Conservation (phyloP, 2,797 vertebrate genomes). For the Tamandua tetradactyla region DNA sequence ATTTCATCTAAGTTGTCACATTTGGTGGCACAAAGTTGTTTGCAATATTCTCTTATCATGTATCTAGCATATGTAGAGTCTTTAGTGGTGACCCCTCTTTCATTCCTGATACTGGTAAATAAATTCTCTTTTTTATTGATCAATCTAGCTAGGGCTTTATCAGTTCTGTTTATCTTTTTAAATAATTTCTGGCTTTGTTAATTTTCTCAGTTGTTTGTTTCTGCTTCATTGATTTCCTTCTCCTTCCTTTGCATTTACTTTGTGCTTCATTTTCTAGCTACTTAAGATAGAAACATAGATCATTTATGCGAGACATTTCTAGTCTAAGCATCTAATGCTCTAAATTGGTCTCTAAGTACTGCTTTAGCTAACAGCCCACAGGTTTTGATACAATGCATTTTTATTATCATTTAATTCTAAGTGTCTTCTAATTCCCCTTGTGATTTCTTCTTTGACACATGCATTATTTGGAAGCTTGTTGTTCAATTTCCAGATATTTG, state of each 20-base stretch:
- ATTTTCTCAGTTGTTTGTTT: neutral
- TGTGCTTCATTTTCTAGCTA: neutral
- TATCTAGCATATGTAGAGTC: neutral
- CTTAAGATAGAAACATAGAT: neutral
- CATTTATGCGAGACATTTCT: neutral
- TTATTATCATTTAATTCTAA: constrained; percentile 19
- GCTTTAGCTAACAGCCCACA: neutral
- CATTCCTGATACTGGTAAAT: neutral
- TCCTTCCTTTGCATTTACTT: neutral
- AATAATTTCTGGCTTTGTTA: neutral
- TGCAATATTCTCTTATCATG: neutral
- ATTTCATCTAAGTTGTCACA: neutral
- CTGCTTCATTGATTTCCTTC: neutral
- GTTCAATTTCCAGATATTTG: neutral
- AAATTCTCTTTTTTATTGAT: neutral
- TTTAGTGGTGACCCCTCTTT: neutral
- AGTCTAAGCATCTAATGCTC: neutral
- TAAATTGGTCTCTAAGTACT: neutral
- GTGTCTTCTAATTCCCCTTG: constrained; percentile 6
- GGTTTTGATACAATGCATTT: neutral
- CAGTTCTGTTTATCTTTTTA: neutral
- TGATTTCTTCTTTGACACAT: too few species aligned
- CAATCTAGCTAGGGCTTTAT: neutral
- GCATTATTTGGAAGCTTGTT: neutral
- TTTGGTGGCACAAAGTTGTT: neutral